Base-by-base conservation (phyloP, 2,888 invertebrate species). In the Cosmorhoe ocellata region DNA sequence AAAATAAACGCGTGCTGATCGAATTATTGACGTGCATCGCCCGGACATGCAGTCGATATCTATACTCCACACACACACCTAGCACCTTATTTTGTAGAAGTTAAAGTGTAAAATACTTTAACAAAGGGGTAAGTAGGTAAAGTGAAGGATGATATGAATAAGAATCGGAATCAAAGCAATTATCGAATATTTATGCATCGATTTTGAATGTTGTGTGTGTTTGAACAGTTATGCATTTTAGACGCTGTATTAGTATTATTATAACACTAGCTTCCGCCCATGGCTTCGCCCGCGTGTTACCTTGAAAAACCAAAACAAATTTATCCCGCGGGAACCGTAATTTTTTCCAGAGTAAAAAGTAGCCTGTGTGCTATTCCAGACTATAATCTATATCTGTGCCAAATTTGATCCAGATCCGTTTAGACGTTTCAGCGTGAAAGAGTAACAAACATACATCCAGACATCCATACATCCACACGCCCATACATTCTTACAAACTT, bases 11-110 rank as follows among this genome's bases (percentile, higher is more conserved):
- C 79, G 77, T 79, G 75, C 51, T 74, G 83, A 80, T 82, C 81
- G 83, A 84, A 63, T 85, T 85, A 84, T 81, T 76, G 78, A 76
- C 66, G 81, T 82, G 84, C 43, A 82, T 80, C 81, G 81, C 88
- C 89, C 80, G 87, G 87, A 86, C 61, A 67, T 46, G 40, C 37
- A 42, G 40, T 45, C 69, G 71, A 76, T 73, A 74, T 72, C 66
- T 69, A 71, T 33, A 33, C 28, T 22, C 13, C 6, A 42, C 10
- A 10, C 37, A 36, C 45, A 27, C 55, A 10, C 5, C 14, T 12
- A 27, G 3, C 8, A 40, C 57, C 47, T 50, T 65, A 61, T 57
- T 41, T 3, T 4, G 1, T 31, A 28, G 0, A 10, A 0, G 0
- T 40, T 76, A 74, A 66, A 51, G 67, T 56, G 56, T 56, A 48